These are phyloP conservation scores for Salvelinus sp. DNA, from an alignment of 2,113 vertebrate genomes.

Conservation along the genomic window DNA sequence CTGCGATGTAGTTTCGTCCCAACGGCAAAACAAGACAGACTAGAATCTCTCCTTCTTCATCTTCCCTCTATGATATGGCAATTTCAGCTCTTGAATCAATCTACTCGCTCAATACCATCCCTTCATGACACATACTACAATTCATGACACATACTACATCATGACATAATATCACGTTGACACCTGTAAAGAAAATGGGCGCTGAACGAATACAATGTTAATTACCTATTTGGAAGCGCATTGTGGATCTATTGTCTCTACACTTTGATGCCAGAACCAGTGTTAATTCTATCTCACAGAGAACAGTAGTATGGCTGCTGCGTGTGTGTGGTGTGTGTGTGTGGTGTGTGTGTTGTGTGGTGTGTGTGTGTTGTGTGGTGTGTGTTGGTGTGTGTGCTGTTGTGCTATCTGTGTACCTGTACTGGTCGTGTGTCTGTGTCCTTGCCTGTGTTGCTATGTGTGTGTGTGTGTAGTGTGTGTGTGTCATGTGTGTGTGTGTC, in stretches of 20 bases:
- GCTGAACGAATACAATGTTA: constrained; percentile 4
- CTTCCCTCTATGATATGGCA: too few relatives aligned
- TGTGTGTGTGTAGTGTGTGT: too few relatives aligned
- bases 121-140: neutral
- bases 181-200: neutral
- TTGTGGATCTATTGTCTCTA: neutral
- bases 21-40: too few relatives aligned
- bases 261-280: constrained; percentile 47
- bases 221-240: constrained; percentile 27
- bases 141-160: constrained; percentile 13
- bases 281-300: neutral
- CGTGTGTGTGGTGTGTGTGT: neutral
- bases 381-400: constrained; percentile 18
- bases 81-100: too few relatives aligned
- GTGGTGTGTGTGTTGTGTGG: constrained; percentile 20
- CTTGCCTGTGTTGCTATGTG: too few relatives aligned
- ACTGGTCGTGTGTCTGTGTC: too few relatives aligned
- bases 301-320: neutral
- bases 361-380: neutral
- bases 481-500: too few relatives aligned
- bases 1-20: too few relatives aligned
- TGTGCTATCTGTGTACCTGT: too few relatives aligned
- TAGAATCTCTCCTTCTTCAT: too few relatives aligned
- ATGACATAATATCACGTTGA: constrained; percentile 7
- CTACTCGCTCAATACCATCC: too few relatives aligned